Evolutionary conservation across 2,888 invertebrate genomes (phyloP).

Genomic region (Sycophila texana): DNA sequence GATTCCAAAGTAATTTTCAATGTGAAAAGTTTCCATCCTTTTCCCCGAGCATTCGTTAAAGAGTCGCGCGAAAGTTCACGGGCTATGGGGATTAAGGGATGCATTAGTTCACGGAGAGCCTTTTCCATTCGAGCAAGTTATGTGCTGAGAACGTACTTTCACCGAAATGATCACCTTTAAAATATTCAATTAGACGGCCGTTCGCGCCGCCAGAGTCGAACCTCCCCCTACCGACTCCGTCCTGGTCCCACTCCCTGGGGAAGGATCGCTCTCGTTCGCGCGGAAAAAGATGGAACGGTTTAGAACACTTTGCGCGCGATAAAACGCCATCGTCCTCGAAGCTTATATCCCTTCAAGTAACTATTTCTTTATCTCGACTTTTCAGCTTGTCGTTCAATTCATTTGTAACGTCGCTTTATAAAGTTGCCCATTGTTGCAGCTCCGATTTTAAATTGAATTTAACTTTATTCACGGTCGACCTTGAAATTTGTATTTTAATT

Average conservation of each 20-base stretch:
- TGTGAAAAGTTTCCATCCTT: slow-evolving; percentile 48
- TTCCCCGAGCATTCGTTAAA: slow-evolving; percentile 27
- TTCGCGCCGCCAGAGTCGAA: slow-evolving; percentile 29
- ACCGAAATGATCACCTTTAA: slow-evolving; percentile 55
- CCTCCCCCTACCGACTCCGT: too few relatives aligned
- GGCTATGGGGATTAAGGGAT: slow-evolving; percentile 54
- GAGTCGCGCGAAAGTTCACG: slow-evolving; percentile 44
- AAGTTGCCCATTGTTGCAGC: too few relatives aligned
- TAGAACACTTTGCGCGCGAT: slow-evolving; percentile 36
- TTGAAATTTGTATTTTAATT: too few relatives aligned
- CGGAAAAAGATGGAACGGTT: slow-evolving; percentile 41
- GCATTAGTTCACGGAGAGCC: slow-evolving; percentile 50
- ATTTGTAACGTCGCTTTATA: not conserved
- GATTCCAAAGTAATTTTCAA: slow-evolving; percentile 48
- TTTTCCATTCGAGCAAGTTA: slow-evolving; percentile 50
- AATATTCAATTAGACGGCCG: slow-evolving; percentile 56
- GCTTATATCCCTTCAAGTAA: too few relatives aligned
- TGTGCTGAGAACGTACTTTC: slow-evolving; percentile 53
- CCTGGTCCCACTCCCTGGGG: not conserved
- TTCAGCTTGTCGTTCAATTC: slow-evolving; percentile 9
- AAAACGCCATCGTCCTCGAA: slow-evolving; percentile 15
- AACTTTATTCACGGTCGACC: too few relatives aligned
- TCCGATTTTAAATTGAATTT: too few relatives aligned
- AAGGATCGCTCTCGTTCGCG: slow-evolving; percentile 28
- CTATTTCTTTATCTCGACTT: slow-evolving; percentile 13